These are phyloP conservation scores for Iselma pallidipennis DNA, from an alignment of 2,888 invertebrate species.

Conservation along the genomic window DNA sequence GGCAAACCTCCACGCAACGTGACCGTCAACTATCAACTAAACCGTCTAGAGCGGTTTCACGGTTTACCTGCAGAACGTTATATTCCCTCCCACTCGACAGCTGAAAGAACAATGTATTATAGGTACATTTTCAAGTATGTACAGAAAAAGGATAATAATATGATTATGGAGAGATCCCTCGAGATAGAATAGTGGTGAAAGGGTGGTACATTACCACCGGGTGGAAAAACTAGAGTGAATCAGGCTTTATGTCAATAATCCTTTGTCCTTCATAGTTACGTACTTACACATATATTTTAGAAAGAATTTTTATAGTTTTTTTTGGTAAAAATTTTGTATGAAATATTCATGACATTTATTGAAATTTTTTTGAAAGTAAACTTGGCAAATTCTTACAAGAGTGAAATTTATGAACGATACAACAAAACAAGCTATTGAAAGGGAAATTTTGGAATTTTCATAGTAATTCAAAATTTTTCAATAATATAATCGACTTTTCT, in stretches of 20 bases:
- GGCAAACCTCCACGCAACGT: conserved; percentile 18
- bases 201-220: conserved; percentile 37
- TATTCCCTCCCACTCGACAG: conserved; percentile 41
- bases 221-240: conserved; percentile 34
- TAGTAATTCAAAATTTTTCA: too few relatives aligned
- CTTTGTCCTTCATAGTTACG: background rate
- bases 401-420: too few relatives aligned
- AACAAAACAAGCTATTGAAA: too few relatives aligned
- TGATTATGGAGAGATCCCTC: conserved; percentile 29
- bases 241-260: background rate
- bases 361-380: too few relatives aligned
- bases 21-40: conserved; percentile 46
- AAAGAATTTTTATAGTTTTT: too few relatives aligned
- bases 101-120: conserved; percentile 22
- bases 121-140: conserved; percentile 6
- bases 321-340: too few relatives aligned
- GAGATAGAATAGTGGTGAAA: conserved; percentile 49
- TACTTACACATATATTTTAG: background rate
- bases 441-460: too few relatives aligned
- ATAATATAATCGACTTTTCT: too few relatives aligned
- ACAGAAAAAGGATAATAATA: conserved; percentile 26
- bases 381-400: too few relatives aligned
- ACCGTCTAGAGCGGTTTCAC: conserved; percentile 21
- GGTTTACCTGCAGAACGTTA: conserved; percentile 40
- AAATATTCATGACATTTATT: too few relatives aligned